Conservation (phyloP, 2,113 vertebrate species). For the Psephotus haematonotus region DNA sequence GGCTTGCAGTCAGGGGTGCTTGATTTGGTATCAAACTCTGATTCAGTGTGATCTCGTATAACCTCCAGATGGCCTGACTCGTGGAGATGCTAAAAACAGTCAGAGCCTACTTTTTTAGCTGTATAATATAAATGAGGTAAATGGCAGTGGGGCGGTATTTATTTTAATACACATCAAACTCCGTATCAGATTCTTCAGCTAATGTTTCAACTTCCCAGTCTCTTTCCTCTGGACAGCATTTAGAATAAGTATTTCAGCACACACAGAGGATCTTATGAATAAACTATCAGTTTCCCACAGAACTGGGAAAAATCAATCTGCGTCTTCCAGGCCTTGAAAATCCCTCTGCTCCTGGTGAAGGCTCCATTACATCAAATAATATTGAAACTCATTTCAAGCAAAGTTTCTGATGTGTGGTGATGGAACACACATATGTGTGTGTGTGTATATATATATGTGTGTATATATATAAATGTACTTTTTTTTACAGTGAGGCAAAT, state of each 20-base stretch:
- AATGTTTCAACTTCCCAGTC: constrained; percentile 28
- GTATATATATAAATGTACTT: not conserved
- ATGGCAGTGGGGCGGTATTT: not conserved
- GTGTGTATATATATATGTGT: too few species aligned
- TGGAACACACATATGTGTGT: not conserved
- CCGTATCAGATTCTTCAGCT: constrained; percentile 6
- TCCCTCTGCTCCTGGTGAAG: constrained; percentile 40
- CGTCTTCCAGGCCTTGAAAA: constrained; percentile 58
- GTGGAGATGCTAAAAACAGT: not conserved
- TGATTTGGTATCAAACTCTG: constrained; percentile 39
- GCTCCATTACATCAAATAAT: constrained; percentile 25
- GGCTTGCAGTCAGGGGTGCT: not conserved
- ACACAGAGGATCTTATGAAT: constrained; percentile 53
- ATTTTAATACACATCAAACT: not conserved
- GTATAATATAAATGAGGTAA: not conserved
- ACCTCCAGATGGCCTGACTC: constrained; percentile 42
- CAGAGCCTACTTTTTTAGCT: not conserved
- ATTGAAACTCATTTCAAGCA: constrained; percentile 10
- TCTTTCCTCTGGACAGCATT: constrained; percentile 46
- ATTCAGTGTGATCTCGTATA: constrained; percentile 38
- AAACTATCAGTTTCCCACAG: constrained; percentile 65
- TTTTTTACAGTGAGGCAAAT: not conserved
- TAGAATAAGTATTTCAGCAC: constrained; percentile 51
- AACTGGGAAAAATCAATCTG: constrained; percentile 62
- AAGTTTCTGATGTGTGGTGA: not conserved